Conservation (phyloP, 2,888 invertebrate genomes). For the Heliconius cydno region DNA sequence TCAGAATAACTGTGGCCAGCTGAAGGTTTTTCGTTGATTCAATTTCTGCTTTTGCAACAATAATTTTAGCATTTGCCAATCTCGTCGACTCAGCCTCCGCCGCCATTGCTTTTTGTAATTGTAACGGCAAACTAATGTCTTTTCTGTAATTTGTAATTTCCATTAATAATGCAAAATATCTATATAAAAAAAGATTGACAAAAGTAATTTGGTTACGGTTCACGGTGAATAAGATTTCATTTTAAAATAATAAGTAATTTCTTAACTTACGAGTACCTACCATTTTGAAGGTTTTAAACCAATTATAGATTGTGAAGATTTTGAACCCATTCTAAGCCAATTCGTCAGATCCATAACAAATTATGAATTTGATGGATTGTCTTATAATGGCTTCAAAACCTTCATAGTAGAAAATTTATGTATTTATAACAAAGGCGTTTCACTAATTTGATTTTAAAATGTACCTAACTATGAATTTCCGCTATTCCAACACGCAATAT, state of each 20-base stretch:
- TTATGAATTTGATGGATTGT: not conserved
- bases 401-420: not conserved
- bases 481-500: not conserved
- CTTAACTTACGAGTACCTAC: not conserved
- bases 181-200: not conserved
- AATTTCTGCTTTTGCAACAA: conserved; percentile 86
- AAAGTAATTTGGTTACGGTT: not conserved
- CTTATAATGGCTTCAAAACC: not conserved
- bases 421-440: not conserved
- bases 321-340: too few relatives aligned
- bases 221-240: not conserved
- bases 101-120: conserved; percentile 85
- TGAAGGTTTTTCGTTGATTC: conserved; percentile 84
- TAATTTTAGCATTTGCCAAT: conserved; percentile 85
- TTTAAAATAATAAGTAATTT: not conserved
- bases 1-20: conserved; percentile 85
- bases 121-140: conserved; percentile 64
- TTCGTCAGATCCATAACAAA: not conserved
- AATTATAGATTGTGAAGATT: too few relatives aligned
- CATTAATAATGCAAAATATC: not conserved
- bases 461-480: not conserved
- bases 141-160: conserved; percentile 55
- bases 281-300: too few relatives aligned
- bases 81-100: conserved; percentile 85
- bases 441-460: not conserved